Conservation (phyloP, 2,113 vertebrate genomes). For the Pleuronectes platessa region DNA sequence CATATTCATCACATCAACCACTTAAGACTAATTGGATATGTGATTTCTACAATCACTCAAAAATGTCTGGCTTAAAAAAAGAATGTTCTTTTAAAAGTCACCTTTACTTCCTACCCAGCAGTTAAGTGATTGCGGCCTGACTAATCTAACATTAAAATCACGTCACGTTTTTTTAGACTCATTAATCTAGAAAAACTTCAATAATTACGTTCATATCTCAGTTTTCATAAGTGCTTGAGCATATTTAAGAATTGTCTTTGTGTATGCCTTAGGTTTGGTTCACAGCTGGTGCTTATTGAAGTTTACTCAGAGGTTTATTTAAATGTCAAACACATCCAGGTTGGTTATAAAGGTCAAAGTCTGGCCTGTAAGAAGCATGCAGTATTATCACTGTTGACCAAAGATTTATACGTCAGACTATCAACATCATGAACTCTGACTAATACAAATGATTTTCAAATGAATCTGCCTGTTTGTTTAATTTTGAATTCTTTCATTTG, state of each 20-base stretch:
- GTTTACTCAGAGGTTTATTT: neutral
- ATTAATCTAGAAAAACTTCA: too few species aligned
- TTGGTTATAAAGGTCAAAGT: conserved; percentile 47
- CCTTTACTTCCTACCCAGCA: neutral
- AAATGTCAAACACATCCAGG: conserved; percentile 42
- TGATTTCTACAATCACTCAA: neutral
- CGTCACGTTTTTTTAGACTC: too few species aligned
- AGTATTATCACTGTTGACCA: conserved; percentile 54
- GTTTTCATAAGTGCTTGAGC: neutral
- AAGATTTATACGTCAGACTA: conserved; percentile 39
- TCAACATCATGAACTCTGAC: neutral
- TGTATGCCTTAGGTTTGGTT: neutral
- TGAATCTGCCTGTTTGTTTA: neutral
- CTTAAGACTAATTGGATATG: neutral
- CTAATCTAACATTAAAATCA: neutral
- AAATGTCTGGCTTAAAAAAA: neutral
- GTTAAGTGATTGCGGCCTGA: neutral
- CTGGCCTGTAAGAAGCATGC: neutral
- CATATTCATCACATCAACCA: neutral
- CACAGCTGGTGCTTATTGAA: neutral
- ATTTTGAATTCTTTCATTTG: neutral
- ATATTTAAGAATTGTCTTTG: neutral
- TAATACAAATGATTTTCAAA: neutral
- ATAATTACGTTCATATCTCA: neutral
- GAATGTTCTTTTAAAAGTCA: neutral